These are phyloP conservation scores for Dichetophora obliterata DNA, from an alignment of 2,888 invertebrate species.

Conservation along the genomic window DNA sequence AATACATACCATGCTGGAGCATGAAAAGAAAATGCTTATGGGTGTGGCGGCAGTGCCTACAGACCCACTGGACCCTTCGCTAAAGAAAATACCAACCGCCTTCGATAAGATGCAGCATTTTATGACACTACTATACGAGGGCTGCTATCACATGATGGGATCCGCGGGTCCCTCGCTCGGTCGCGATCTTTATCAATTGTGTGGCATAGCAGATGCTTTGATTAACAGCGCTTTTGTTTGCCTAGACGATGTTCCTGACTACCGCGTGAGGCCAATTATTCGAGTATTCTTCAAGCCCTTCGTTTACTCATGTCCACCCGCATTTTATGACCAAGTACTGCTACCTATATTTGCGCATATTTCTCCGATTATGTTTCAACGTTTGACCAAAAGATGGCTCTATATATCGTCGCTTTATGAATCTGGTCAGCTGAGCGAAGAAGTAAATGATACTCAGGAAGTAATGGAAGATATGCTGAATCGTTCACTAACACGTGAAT, in stretches of 20 bases:
- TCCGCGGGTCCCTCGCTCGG: constrained; percentile 85
- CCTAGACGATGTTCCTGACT: constrained; percentile 82
- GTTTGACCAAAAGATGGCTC: constrained; percentile 83
- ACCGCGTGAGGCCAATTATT: constrained; percentile 85
- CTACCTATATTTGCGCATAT: constrained; percentile 84
- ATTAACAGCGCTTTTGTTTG: constrained; percentile 73
- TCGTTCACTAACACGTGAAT: constrained; percentile 87
- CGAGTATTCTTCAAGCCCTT: constrained; percentile 89
- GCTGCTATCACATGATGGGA: constrained; percentile 84
- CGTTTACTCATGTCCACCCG: constrained; percentile 86
- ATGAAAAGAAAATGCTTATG: constrained; percentile 82
- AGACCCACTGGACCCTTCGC: constrained; percentile 69
- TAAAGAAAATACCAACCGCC: constrained; percentile 73
- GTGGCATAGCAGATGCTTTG: constrained; percentile 82
- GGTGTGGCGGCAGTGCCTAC: constrained; percentile 72
- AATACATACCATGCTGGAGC: constrained; percentile 80
- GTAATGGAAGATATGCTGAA: constrained; percentile 89
- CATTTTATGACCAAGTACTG: constrained; percentile 81
- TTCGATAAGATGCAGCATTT: constrained; percentile 88
- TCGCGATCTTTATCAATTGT: constrained; percentile 85
- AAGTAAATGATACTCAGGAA: constrained; percentile 82
- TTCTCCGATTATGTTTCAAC: constrained; percentile 80
- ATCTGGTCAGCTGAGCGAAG: constrained; percentile 82
- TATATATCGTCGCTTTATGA: constrained; percentile 83
- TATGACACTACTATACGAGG: constrained; percentile 83